phyloP scores from a whole-genome alignment of 1,140 invertebrate genomes.

The Gonatopus flavifemur region DNA sequence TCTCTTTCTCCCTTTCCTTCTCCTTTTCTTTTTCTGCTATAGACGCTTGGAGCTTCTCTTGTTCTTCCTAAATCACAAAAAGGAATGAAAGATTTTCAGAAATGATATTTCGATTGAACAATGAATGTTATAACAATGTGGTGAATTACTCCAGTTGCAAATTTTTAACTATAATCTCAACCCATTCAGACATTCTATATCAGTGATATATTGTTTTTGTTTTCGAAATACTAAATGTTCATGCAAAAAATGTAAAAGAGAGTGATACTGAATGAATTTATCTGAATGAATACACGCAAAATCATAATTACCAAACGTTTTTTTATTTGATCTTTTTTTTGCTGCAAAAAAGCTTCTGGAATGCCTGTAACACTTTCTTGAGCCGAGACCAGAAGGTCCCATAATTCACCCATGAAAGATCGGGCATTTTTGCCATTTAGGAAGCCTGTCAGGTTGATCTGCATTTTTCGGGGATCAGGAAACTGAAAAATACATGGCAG shows the following conservation, averaged over 20 bases:
- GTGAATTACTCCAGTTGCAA: too few relatives aligned
- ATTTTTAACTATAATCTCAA: slow-evolving; percentile 11
- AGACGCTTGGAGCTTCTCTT: slow-evolving; percentile 68
- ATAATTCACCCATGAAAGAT: slow-evolving; percentile 95
- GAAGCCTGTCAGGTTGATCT: slow-evolving; percentile 99
- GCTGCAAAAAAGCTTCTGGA: slow-evolving; percentile 87
- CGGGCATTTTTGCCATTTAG: slow-evolving; percentile 97
- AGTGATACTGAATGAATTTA: not conserved
- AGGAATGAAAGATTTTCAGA: slow-evolving; percentile 4
- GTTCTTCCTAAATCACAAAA: slow-evolving; percentile 64
- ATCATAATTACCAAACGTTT: slow-evolving; percentile 68
- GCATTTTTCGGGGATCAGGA: slow-evolving; percentile 98
- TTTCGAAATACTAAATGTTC: slow-evolving; percentile 16
- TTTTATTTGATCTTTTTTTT: slow-evolving; percentile 96
- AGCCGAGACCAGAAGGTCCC: slow-evolving; percentile 92
- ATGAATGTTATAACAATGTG: too few relatives aligned
- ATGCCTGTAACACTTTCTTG: slow-evolving; percentile 94
- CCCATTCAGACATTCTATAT: slow-evolving; percentile 11
- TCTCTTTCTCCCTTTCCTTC: slow-evolving; percentile 56
- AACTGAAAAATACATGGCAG: slow-evolving; percentile 63
- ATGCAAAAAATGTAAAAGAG: slow-evolving; percentile 7
- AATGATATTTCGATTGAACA: slow-evolving; percentile 1
- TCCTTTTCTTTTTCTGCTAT: slow-evolving; percentile 61
- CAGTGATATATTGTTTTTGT: slow-evolving; percentile 18
- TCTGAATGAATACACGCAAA: slow-evolving; percentile 11